Evolutionary conservation across 2,797 vertebrate genomes (phyloP).

Genomic region (Xiphophorus birchmanni): DNA sequence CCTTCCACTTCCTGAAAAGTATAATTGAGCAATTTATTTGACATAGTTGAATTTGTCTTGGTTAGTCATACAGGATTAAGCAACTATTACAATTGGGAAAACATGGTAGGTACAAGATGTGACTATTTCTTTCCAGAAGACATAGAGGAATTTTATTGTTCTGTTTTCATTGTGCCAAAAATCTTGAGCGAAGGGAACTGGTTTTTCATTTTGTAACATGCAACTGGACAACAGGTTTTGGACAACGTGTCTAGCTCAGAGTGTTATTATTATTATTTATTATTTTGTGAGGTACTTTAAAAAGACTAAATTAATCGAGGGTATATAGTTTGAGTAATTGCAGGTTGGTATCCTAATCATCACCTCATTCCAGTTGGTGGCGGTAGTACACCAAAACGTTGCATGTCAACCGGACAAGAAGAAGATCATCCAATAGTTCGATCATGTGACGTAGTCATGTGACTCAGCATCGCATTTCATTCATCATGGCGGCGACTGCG

Average conservation of each 20-base stretch:
- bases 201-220: too few species aligned
- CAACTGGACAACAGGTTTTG: neutral
- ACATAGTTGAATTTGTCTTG: too few species aligned
- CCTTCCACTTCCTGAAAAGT: too few species aligned
- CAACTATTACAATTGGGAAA: too few species aligned
- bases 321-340: neutral
- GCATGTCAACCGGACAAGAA: neutral
- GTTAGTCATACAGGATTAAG: too few species aligned
- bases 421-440: neutral
- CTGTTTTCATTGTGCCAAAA: too few species aligned
- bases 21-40: too few species aligned
- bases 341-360: neutral
- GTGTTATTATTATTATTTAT: neutral
- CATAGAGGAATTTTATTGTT: too few species aligned
- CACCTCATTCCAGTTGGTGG: neutral
- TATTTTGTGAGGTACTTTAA: neutral
- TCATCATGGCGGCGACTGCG: slow-evolving; percentile 75
- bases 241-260: neutral
- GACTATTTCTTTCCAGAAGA: too few species aligned
- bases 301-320: neutral
- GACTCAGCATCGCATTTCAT: slow-evolving; percentile 27
- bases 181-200: too few species aligned
- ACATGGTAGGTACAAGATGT: too few species aligned
- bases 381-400: neutral
- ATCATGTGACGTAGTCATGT: slow-evolving; percentile 56